Percentiles rank a stretch among this genome's conserved stretches.
These are phyloP conservation scores for Benthosema pterotum DNA, from an alignment of 2,797 vertebrate species.

Conservation along the genomic window DNA sequence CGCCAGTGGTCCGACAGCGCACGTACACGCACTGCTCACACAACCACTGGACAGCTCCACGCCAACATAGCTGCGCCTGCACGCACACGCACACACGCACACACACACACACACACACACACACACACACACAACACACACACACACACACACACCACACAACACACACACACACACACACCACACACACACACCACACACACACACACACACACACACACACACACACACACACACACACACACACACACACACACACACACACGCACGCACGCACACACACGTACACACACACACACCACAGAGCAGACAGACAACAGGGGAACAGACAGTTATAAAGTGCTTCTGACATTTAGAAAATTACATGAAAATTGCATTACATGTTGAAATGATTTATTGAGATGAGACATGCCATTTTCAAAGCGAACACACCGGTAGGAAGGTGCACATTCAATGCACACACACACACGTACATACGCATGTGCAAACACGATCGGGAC, in stretches of 20 bases:
- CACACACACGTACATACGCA: too few species aligned
- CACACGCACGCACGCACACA: constrained; percentile 24
- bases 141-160: constrained; percentile 33
- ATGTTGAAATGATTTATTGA: too few species aligned
- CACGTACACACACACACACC: constrained; percentile 31
- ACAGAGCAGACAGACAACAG: too few species aligned
- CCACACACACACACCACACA: constrained; percentile 28
- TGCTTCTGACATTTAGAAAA: constrained; percentile 1
- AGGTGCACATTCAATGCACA: too few species aligned
- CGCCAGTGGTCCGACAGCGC: constrained; percentile 89
- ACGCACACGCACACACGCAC: constrained; percentile 43
- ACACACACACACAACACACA: constrained; percentile 9
- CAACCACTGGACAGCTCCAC: constrained; percentile 97
- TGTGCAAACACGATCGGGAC: too few species aligned
- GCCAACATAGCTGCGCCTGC: constrained; percentile 92
- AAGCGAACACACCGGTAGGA: too few species aligned
- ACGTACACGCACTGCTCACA: constrained; percentile 93
- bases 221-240: constrained; percentile 30
- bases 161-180: neutral
- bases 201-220: constrained; percentile 24
- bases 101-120: constrained; percentile 36
- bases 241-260: too few species aligned
- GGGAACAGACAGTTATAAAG: constrained; percentile 8
- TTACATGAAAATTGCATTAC: too few species aligned
- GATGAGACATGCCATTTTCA: too few species aligned